A percentile compares a stretch with the other conserved stretches of the same genome.
These are phyloP conservation scores for Henicopernis longicauda DNA, from an alignment of 2,113 vertebrate species.

Conservation along the genomic window DNA sequence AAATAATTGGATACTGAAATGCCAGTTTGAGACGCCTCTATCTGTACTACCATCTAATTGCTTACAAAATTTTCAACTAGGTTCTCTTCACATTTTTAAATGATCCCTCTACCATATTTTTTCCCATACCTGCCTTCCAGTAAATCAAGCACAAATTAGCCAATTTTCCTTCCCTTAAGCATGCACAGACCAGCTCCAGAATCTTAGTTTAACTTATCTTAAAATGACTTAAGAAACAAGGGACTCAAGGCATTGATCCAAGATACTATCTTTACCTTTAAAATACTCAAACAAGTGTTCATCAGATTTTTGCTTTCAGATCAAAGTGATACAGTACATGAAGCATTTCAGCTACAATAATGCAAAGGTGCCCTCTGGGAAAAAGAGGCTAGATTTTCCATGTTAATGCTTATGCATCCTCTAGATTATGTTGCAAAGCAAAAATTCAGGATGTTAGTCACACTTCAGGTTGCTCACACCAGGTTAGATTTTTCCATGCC, in stretches of 20 bases:
- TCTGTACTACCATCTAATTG: neutral
- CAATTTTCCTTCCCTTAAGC: neutral
- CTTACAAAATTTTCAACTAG: neutral
- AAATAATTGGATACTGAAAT: neutral
- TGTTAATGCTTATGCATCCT: constrained; percentile 10
- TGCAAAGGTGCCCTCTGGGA: neutral
- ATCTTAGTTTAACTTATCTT: neutral
- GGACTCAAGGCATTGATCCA: neutral
- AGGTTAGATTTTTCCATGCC: constrained; percentile 9
- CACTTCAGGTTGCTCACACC: constrained; percentile 20
- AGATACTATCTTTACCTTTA: neutral
- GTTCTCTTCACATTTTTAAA: neutral
- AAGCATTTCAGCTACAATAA: neutral
- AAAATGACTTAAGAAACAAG: neutral
- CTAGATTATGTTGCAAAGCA: constrained; percentile 2
- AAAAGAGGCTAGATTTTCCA: constrained; percentile 6
- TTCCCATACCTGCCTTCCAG: neutral
- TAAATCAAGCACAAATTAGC: neutral
- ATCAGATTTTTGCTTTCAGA: neutral
- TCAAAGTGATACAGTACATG: neutral
- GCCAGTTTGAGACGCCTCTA: neutral
- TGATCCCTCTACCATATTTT: neutral
- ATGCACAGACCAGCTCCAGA: neutral
- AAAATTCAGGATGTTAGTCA: constrained; percentile 26
- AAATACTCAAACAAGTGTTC: neutral